Evolutionary conservation across 2,888 invertebrate species (phyloP), one percentile per base, ranked within the genome.

Genomic region (Nomada hirtipes): DNA sequence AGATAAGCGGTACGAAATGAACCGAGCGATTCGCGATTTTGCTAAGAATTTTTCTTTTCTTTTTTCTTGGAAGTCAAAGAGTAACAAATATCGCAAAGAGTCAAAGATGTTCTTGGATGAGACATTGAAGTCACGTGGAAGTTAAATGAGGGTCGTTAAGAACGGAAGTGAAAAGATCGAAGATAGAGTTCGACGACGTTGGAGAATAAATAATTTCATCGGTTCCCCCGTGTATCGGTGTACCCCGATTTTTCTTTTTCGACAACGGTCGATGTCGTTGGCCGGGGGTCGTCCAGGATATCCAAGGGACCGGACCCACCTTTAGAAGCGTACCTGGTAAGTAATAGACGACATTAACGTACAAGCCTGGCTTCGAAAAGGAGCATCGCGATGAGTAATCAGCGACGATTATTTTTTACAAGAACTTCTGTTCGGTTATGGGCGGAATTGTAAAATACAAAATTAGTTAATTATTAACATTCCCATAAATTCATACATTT

Each of bases 341-440:
- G 89, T 89, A 89, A 88, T 88, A 87, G 88, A 72, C 80, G 55
- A 68, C 88, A 89, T 88, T 88, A 88, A 64, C 77, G 88, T 88
- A 88, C 88, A 88, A 86, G 85, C 77, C 61, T 61, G 79, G 52
- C 55, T 64, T 42, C 59, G 57, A 55, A 69, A 77, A 78, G 70
- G 65, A 74, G 78, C 81, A 78, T 63, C 75, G 59, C 52, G 79
- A 83, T 82, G 87, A 89, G 77, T 89, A 77, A 87, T 86, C 83
- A 57, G 78, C 75, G 77, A 72, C 82, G 67, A 77, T 76, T 82
- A 77, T 77, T 79, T 83, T 83, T 79, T 65, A 81, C 82, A 65
- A 75, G 70, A 73, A 83, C 85, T 83, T 84, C 79, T 82, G 88
- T 76, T 75, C 71, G 77, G 73, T 82, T 74, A 89, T 76, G 80